Base-by-base conservation (phyloP, 2,797 vertebrate species). In the Bufotes viridis region DNA sequence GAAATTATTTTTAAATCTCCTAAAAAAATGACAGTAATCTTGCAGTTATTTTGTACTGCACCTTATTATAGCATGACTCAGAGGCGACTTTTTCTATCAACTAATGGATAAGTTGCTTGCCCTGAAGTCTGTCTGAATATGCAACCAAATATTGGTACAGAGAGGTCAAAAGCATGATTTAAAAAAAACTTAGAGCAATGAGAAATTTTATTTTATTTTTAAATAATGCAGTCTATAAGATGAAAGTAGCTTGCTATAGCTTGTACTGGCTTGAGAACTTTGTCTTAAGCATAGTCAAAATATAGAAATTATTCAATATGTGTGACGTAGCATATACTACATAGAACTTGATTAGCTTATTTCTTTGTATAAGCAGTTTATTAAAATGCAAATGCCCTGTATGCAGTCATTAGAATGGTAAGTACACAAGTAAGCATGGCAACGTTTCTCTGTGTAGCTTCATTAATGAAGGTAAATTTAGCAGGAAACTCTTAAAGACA, bases 41-140 rank as follows among this genome's bases (percentile, higher is more conserved):
- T 91, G 72, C 84, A 74, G 2, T 0, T 67, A 24, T 90, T 18
- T 26, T n/a, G 61, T 12, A 17, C 55, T 75, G 42, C 78, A 11
- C 60, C 78, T 90, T 87, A 85, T 42, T 0, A 8, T 89, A 80
- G 74, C 22, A 15, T 24, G 80, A 90, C 49, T 78, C 85, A 84
- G 74, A 15, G 86, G 65, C 0, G 3, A 74, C 70, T 78, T 87
- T 13, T 81, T 87, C 0, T 0, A 55, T 29, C 80, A 61, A 24
- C 76, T 87, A 84, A n/a, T 20, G 79, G 84, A 90, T 89, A 74
- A 90, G 76, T 70, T 79, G 24, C 26, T 83, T 81, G 88, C 63
- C 86, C 87, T 76, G 80, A 72, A 86, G 87, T 74, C 72, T 79
- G 55, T 70, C 84, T 86, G 88, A 89, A 82, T 8, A 86, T 7